Base-by-base conservation (phyloP, 2,113 vertebrate genomes). In the Nanorana parkeri region DNA sequence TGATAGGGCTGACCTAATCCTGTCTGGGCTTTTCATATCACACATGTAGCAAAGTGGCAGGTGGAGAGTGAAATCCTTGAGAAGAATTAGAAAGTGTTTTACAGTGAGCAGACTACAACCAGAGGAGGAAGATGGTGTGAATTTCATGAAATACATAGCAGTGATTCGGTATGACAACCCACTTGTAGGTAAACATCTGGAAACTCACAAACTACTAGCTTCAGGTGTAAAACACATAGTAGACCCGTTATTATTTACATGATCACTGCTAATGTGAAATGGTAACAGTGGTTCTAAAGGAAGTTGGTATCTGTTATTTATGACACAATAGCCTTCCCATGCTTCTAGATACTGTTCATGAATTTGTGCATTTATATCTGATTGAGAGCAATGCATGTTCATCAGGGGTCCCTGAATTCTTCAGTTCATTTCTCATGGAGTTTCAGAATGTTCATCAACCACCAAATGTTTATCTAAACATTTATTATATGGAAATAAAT, bases 1-100 rank as follows among this genome's bases (percentile, higher is more conserved):
- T 74, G 72, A 75, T 75, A 41, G 72, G n/a, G 26, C 55, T 75
- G 72, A 75, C 72, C 72, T 75, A 75, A 75, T 75, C 55, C 72
- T 75, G 72, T 75, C 72, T 36, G 55, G 20, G 56, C 72, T 75
- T 23, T 75, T 75, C 56, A 75, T 75, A 75, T 75, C 72, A 75
- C 56, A 61, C 72, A 75, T 75, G 29, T 32, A 36, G 72, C 55
- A 75, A 61, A 23, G 72, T 41, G 60, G 55, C 72, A 75, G 72
- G 72, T 75, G 26, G n/a, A 75, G 56, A 75, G 32, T 74, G 55
- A 74, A 74, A 74, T 41, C 21, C 21, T 54, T 26, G 68, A 54
- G 13, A 47, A 71, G 47, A 54, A 74, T 58, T 58, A 74, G 71
- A 28, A 58, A 55, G 29, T 19, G 26, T 36, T n/a, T 20, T 75